These are phyloP conservation scores for Bombus difficillimus DNA, from an alignment of 1,140 invertebrate genomes.

Conservation along the genomic window DNA sequence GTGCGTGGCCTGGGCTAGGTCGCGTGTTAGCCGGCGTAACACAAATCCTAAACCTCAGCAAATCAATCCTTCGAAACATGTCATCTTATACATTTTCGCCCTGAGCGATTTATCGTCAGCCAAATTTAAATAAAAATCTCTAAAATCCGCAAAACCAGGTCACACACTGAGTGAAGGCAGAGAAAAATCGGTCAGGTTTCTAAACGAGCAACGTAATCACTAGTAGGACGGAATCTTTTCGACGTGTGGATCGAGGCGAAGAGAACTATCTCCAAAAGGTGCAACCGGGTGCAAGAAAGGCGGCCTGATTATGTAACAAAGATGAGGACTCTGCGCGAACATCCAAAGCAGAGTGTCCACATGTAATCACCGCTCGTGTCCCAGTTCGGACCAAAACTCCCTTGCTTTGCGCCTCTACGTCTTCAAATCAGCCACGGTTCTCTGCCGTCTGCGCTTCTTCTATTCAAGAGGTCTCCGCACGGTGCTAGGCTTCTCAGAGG, in stretches of 20 bases:
- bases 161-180: neutral
- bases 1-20: no score
- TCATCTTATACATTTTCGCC: neutral
- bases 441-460: constrained; percentile 21
- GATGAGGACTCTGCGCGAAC: constrained; percentile 12
- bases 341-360: constrained; percentile 38
- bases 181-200: neutral
- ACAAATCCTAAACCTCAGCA: neutral
- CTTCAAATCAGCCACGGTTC: constrained; percentile 26
- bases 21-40: no score
- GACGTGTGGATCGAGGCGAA: constrained; percentile 10
- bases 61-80: neutral
- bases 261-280: neutral
- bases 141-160: neutral
- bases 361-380: constrained; percentile 52
- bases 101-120: neutral
- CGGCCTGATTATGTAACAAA: constrained; percentile 48
- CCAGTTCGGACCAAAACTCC: constrained; percentile 40
- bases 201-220: constrained; percentile 8
- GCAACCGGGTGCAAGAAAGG: constrained; percentile 35
- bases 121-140: neutral
- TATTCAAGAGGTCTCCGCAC: constrained; percentile 44
- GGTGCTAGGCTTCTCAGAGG: neutral
- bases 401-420: constrained; percentile 32
- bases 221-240: neutral